phyloP scores from a whole-genome alignment of 2,113 vertebrate species.

The Echinops telfairi region DNA sequence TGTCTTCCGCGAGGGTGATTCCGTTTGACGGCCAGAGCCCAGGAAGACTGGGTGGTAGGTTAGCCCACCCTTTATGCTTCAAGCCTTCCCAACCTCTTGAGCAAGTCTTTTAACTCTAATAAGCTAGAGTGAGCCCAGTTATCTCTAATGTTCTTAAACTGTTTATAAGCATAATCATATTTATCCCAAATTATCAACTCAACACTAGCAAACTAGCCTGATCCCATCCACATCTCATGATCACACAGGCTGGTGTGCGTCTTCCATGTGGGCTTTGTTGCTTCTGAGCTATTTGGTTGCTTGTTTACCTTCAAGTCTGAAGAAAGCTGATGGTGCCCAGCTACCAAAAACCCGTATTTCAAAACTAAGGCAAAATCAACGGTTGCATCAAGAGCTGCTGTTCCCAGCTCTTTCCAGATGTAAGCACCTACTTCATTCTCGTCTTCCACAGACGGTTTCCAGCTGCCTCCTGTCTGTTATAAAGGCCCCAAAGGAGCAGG shows the following conservation, averaged over 20 bases:
- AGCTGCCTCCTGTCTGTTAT: neutral
- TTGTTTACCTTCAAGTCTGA: too few relatives aligned
- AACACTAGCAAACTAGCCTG: too few relatives aligned
- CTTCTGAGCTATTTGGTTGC: too few relatives aligned
- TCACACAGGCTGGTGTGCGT: too few relatives aligned
- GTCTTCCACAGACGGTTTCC: neutral
- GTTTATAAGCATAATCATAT: too few relatives aligned
- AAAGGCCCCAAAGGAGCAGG: conserved; percentile 10
- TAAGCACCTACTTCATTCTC: neutral
- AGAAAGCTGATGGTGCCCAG: too few relatives aligned
- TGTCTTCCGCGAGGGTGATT: neutral
- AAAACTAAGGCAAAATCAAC: conserved; percentile 52
- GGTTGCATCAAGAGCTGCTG: neutral
- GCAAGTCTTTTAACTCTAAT: too few relatives aligned
- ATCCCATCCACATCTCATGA: too few relatives aligned
- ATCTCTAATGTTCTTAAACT: too few relatives aligned
- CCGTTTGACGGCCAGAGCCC: conserved; percentile 32
- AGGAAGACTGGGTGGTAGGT: neutral
- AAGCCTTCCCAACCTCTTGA: neutral
- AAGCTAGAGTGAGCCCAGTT: too few relatives aligned
- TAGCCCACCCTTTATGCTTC: neutral
- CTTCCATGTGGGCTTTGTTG: too few relatives aligned
- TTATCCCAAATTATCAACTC: too few relatives aligned
- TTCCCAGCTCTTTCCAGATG: conserved; percentile 26
- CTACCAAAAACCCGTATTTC: neutral